Conservation (phyloP, 2,797 vertebrate genomes). For the Remorina albescens region DNA sequence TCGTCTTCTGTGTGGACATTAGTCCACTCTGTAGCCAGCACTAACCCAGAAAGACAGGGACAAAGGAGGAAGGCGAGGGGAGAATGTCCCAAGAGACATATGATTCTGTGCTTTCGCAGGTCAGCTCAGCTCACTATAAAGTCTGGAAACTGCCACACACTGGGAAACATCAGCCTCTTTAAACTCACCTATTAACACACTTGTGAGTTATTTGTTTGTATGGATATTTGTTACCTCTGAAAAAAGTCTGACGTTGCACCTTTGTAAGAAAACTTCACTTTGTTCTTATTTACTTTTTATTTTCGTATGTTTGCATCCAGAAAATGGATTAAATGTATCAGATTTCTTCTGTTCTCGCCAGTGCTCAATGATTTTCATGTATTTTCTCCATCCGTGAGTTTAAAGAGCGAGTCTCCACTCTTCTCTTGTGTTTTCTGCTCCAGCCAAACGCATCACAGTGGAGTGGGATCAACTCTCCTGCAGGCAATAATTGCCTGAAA, state of each 20-base stretch:
- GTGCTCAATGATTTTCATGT: no score
- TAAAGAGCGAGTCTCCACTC: not conserved
- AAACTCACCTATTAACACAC: not conserved
- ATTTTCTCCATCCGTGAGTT: not conserved
- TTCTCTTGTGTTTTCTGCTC: no score
- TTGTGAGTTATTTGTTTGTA: not conserved
- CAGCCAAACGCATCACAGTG: not conserved
- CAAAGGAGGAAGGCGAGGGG: not conserved
- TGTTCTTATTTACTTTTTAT: no score
- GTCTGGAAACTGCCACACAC: not conserved
- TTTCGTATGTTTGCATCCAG: no score
- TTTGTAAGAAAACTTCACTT: not conserved
- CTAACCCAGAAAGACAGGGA: conserved; percentile 14
- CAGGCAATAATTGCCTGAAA: conserved; percentile 31
- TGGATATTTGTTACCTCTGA: no score
- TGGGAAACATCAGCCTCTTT: no score
- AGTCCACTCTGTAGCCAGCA: conserved; percentile 66
- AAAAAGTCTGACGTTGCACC: no score
- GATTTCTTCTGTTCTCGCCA: no score
- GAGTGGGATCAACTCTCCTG: not conserved
- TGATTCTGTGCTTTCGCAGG: no score
- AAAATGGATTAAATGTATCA: no score
- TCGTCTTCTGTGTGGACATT: conserved; percentile 84
- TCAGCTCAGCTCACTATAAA: not conserved
- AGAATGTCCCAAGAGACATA: no score